Base-by-base conservation (phyloP, 2,888 invertebrate genomes). In the Leucophora obtusa region DNA sequence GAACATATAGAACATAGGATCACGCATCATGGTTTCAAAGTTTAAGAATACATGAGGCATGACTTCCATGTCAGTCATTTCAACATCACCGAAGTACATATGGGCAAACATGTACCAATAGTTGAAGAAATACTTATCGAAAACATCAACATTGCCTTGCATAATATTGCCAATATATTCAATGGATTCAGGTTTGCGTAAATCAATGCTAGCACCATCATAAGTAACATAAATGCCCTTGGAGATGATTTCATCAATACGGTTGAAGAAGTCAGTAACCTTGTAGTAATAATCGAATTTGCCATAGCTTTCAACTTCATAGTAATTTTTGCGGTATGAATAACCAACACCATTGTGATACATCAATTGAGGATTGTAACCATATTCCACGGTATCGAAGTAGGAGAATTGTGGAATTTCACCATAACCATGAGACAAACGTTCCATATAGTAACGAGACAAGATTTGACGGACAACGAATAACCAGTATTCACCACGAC, bases 1-100 rank as follows among this genome's bases (percentile, higher is more conserved):
- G 77, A 95, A 90, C 83, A 92, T 92, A 88, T 93, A 95, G 92
- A 94, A 95, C 58, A 93, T 92, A 21, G 95, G 95, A 87, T 95
- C 95, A 82, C 95, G 93, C 83, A 94, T 90, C 84, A 93, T 92
- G 82, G 94, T 94, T 85, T 93, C 92, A 86, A 92, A 93, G 82
- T 92, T 91, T 85, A 94, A 93, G 82, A 94, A 89, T 1, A 93
- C 91, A 10, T 93, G 91, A n/a, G 94, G 85, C 83, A 83, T 84
- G 9, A 86, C 86, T 63, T 86, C 84, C 38, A 38, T 66, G 58
- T 86, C 85, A 15, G 82, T 56, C 82, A 84, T 85, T 60, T 87
- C 83, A 1, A 85, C 87, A 72, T 86, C 85, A 54, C 84, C 84
- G 53, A 88, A 84, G 82, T 86, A 88, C 86, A 87, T 86, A 71